A percentile compares a stretch with the other conserved stretches of the same genome.
Evolutionary conservation across 2,113 vertebrate species (phyloP).

Genomic region (Vombatus ursinus): DNA sequence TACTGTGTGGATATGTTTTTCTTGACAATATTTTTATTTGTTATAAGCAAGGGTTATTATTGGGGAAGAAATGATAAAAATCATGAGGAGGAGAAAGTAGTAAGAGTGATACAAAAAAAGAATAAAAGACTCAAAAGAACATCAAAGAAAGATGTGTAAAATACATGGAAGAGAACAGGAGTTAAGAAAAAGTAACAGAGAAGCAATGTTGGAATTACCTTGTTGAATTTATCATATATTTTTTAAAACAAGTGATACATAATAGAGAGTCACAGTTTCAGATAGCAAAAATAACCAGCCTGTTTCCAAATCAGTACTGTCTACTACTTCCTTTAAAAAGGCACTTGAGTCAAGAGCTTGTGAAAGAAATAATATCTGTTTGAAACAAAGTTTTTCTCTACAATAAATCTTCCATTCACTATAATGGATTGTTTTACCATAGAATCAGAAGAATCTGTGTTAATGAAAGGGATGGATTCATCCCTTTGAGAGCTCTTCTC

Average conservation of each 20-base stretch:
- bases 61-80: not conserved
- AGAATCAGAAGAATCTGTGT: not conserved
- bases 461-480: not conserved
- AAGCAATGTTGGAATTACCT: not conserved
- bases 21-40: not conserved
- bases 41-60: not conserved
- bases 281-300: not conserved
- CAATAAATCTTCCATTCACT: not conserved
- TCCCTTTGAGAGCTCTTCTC: constrained; percentile 6
- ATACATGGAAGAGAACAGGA: not conserved
- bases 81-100: not conserved
- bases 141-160: not conserved
- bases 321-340: not conserved
- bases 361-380: not conserved
- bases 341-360: not conserved
- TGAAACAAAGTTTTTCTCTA: not conserved
- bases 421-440: not conserved
- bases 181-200: not conserved
- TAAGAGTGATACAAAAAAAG: too few species aligned
- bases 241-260: not conserved
- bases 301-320: not conserved
- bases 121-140: not conserved
- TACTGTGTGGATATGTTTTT: not conserved
- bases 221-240: not conserved
- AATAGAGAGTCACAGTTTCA: not conserved